Evolutionary conservation across 2,797 vertebrate genomes (phyloP).

Genomic region (Sparus aurata): DNA sequence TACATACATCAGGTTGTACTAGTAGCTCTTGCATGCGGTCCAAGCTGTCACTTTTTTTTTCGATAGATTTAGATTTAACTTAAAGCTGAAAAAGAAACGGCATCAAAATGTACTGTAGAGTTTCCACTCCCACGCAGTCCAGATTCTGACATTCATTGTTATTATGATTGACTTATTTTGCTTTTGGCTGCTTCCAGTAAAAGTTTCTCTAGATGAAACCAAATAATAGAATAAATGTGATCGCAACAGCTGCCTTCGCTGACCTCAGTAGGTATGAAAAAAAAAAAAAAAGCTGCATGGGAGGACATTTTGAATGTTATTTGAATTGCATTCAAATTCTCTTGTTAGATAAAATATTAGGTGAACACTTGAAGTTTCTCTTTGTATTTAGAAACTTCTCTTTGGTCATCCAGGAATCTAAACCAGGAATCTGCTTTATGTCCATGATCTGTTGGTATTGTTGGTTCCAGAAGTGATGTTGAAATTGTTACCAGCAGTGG

Average conservation of each 20-base stretch:
- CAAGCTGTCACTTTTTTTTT: background rate
- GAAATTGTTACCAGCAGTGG: conserved; percentile 27
- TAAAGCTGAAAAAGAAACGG: background rate
- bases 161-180: conserved; percentile 1
- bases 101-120: background rate
- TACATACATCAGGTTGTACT: background rate
- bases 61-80: background rate
- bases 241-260: background rate
- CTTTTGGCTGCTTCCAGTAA: conserved; percentile 8
- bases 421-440: conserved; percentile 56
- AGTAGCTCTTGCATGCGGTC: conserved; percentile 37
- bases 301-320: background rate
- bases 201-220: background rate
- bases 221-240: background rate
- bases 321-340: background rate
- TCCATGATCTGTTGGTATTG: conserved; percentile 59
- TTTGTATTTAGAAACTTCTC: background rate
- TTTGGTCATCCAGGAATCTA: conserved; percentile 61
- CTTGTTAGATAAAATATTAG: background rate
- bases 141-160: background rate
- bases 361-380: conserved; percentile 4
- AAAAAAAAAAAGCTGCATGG: no score
- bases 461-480: conserved; percentile 53
- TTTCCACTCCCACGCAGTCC: background rate
- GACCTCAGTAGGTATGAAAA: background rate